phyloP scores from a whole-genome alignment of 2,113 vertebrate genomes.

The Rostratula benghalensis region DNA sequence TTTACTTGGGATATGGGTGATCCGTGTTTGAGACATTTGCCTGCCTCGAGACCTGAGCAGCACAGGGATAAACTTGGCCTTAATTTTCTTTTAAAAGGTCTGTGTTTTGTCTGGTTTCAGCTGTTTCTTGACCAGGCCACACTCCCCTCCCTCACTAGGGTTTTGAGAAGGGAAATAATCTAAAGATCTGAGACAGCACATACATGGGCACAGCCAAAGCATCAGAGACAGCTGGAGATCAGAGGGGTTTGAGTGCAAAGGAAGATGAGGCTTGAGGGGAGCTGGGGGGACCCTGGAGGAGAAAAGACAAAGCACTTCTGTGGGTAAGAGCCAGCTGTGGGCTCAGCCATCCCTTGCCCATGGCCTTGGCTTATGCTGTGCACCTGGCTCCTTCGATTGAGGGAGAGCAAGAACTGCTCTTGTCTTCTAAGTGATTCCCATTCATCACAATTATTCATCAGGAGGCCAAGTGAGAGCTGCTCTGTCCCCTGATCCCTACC shows the following conservation, averaged over 20 bases:
- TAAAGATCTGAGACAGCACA: not conserved
- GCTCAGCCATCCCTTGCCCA: not conserved
- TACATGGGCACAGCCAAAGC: not conserved
- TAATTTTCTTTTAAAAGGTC: not conserved
- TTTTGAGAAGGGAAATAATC: not conserved
- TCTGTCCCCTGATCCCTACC: too few species aligned
- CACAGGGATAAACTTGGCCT: not conserved
- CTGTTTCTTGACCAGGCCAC: not conserved
- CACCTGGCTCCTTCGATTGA: not conserved
- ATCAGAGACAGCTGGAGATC: not conserved
- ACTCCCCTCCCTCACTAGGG: not conserved
- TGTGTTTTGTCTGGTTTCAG: not conserved
- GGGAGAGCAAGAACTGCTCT: not conserved
- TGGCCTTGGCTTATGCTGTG: not conserved
- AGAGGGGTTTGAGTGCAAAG: not conserved
- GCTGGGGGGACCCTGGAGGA: not conserved
- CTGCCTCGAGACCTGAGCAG: not conserved
- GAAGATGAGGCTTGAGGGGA: not conserved
- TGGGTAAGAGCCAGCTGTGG: not conserved
- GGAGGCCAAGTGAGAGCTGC: not conserved
- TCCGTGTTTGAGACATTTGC: not conserved
- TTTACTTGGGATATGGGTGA: not conserved
- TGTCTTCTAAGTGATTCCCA: not conserved
- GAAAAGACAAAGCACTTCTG: not conserved
- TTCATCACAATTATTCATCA: not conserved